Evolutionary conservation across 30 jellyfish, hydroid and myxozoan species (phyloP).

Genomic region (Haliclystus octoradiatus): DNA sequence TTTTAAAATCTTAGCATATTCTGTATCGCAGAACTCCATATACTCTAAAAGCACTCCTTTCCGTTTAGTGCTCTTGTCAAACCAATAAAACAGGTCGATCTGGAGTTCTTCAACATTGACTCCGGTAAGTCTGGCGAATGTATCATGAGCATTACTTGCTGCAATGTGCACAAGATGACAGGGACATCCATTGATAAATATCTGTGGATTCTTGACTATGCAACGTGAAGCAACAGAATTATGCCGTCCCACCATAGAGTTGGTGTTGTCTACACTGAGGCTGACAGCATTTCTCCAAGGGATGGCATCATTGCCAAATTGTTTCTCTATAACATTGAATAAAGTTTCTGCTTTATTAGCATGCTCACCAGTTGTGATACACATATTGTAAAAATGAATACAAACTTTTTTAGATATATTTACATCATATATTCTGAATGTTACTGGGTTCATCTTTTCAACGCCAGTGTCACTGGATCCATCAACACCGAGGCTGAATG

Average conservation of each 20-base stretch:
- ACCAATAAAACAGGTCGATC: slow-evolving; percentile 9
- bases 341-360: neutral
- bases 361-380: slow-evolving; percentile 5
- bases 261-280: slow-evolving; percentile 14
- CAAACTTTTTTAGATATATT: slow-evolving; percentile 4
- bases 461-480: slow-evolving; percentile 28
- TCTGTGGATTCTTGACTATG: neutral
- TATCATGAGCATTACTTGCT: slow-evolving; percentile 12
- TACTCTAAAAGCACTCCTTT: slow-evolving; percentile 5
- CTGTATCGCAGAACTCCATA: slow-evolving; percentile 37
- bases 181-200: slow-evolving; percentile 1
- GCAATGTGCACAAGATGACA: slow-evolving; percentile 19
- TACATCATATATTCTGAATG: neutral
- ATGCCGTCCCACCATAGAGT: slow-evolving; percentile 27
- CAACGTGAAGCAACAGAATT: slow-evolving; percentile 36
- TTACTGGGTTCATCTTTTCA: slow-evolving; percentile 5
- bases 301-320: neutral
- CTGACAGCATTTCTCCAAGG: slow-evolving; percentile 22
- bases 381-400: slow-evolving; percentile 1
- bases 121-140: neutral
- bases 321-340: neutral
- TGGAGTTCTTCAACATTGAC: neutral
- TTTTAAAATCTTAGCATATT: slow-evolving; percentile 2
- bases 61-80: slow-evolving; percentile 21
- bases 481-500: slow-evolving; percentile 43